phyloP scores from a whole-genome alignment of 1,140 invertebrate species.

The Magallana ariakensis region DNA sequence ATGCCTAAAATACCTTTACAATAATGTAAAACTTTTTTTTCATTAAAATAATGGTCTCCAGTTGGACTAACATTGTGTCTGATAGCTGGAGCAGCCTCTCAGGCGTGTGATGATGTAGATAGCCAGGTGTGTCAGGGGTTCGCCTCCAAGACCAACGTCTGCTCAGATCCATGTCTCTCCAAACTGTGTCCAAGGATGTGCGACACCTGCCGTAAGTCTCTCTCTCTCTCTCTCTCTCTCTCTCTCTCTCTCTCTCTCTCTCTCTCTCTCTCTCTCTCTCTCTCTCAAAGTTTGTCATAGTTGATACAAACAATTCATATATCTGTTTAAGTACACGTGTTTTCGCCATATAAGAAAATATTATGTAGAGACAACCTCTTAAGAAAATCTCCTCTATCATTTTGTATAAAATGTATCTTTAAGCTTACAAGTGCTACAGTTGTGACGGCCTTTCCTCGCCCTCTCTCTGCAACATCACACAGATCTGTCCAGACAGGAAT shows the following conservation, averaged over 20 bases:
- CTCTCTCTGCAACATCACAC: not conserved
- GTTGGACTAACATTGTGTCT: not conserved
- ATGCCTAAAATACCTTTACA: too few relatives aligned
- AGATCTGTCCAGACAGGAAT: not conserved
- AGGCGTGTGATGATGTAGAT: not conserved
- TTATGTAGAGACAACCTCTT: too few relatives aligned
- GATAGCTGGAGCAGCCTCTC: not conserved
- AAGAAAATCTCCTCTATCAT: too few relatives aligned
- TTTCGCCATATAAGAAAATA: too few relatives aligned
- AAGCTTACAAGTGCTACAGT: not conserved
- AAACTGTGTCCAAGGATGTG: constrained; percentile 4
- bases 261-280: too few relatives aligned
- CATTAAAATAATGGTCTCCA: not conserved
- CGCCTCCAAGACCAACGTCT: not conserved
- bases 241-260: too few relatives aligned
- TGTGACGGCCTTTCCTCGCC: constrained; percentile 7
- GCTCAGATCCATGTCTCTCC: not conserved
- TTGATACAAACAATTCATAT: too few relatives aligned
- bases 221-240: too few relatives aligned
- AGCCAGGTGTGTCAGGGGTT: not conserved
- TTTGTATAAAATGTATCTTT: too few relatives aligned
- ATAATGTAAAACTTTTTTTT: too few relatives aligned
- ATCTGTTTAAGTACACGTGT: too few relatives aligned
- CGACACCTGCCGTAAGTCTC: not conserved
- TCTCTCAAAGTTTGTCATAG: too few relatives aligned